Percentiles rank a stretch among this genome's conserved stretches.
Evolutionary conservation across 2,113 vertebrate genomes (phyloP).

Genomic region (Callipepla squamata): DNA sequence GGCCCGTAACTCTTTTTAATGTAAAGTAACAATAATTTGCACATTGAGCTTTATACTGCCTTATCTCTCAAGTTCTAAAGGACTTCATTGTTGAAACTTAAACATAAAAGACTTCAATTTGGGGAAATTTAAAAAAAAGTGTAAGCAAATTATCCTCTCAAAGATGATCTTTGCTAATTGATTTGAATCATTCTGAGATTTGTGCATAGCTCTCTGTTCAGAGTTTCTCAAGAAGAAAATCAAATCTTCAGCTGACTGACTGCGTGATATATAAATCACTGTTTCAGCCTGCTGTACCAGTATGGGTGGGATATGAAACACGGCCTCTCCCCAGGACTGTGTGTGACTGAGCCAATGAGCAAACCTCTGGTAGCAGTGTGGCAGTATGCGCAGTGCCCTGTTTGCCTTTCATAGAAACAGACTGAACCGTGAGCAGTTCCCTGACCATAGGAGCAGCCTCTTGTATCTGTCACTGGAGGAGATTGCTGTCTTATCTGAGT

Average conservation of each 20-base stretch:
- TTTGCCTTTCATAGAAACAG: background rate
- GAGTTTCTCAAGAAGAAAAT: background rate
- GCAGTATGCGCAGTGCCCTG: background rate
- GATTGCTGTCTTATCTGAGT: background rate
- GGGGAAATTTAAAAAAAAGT: background rate
- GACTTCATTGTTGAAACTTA: background rate
- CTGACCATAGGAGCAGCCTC: accelerated
- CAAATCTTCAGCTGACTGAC: background rate
- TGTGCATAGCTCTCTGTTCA: background rate
- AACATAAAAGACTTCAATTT: background rate
- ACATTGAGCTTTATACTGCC: background rate
- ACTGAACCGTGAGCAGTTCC: accelerated
- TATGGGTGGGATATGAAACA: accelerated
- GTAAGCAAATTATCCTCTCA: background rate
- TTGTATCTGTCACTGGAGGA: background rate
- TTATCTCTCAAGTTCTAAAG: background rate
- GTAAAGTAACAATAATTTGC: background rate
- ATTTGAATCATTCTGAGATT: background rate
- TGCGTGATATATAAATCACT: background rate
- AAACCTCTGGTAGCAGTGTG: accelerated
- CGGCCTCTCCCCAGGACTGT: accelerated
- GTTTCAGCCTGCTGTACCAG: accelerated
- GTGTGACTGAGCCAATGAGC: accelerated
- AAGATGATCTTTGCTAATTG: background rate
- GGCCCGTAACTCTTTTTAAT: background rate